These are phyloP conservation scores for Diaperis boleti DNA, from an alignment of 2,888 invertebrate species.

Conservation along the genomic window DNA sequence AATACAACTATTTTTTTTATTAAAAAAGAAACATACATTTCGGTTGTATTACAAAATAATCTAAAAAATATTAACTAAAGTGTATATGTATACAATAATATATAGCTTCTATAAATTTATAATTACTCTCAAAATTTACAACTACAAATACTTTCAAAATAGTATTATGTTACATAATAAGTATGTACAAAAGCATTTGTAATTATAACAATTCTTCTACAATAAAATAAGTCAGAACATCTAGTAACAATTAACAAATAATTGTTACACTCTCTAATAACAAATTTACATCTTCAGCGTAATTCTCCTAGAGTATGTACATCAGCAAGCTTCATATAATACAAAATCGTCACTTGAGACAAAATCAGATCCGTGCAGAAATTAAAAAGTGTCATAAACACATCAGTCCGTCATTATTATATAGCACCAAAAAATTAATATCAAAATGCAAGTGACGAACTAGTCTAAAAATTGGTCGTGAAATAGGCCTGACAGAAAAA, in stretches of 20 bases:
- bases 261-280: constrained; percentile 41
- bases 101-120: constrained; percentile 44
- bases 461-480: constrained; percentile 34
- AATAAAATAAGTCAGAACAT: constrained; percentile 40
- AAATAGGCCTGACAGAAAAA: constrained; percentile 30
- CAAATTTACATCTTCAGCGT: constrained; percentile 40
- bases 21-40: constrained; percentile 52
- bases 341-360: constrained; percentile 19
- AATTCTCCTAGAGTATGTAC: constrained; percentile 37
- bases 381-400: constrained; percentile 34
- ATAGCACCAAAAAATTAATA: constrained; percentile 39
- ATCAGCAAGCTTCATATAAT: constrained; percentile 38
- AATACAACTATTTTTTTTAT: constrained; percentile 53
- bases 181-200: constrained; percentile 46
- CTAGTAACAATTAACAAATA: constrained; percentile 40
- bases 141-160: constrained; percentile 42
- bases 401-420: constrained; percentile 27
- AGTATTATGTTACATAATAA: constrained; percentile 36
- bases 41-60: constrained; percentile 54
- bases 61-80: constrained; percentile 51
- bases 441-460: constrained; percentile 34
- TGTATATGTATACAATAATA: constrained; percentile 46
- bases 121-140: constrained; percentile 45
- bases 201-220: constrained; percentile 41
- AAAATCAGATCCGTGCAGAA: constrained; percentile 32